Evolutionary conservation across 2,113 vertebrate species (phyloP).

Genomic region (Gallinago media): DNA sequence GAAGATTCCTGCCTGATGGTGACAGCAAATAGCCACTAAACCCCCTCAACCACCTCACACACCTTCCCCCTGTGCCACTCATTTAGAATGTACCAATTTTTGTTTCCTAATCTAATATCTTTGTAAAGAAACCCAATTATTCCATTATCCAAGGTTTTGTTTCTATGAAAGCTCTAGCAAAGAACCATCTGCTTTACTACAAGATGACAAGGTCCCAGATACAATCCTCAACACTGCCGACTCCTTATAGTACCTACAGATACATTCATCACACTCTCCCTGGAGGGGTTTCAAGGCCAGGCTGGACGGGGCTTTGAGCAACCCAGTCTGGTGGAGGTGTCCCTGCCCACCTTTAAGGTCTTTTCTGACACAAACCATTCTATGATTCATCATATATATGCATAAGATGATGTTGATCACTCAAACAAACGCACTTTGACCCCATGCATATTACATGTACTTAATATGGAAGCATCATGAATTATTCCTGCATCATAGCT

Average conservation of each 20-base stretch:
- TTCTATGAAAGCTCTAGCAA: background rate
- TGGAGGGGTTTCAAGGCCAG: background rate
- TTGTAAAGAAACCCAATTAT: background rate
- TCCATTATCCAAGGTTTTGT: background rate
- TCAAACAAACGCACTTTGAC: background rate
- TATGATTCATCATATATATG: rapidly evolving
- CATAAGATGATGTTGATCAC: background rate
- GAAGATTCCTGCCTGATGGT: background rate
- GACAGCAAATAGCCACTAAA: background rate
- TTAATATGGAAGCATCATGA: background rate
- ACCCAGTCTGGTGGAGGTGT: background rate
- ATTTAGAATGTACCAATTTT: too few relatives aligned
- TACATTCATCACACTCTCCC: background rate
- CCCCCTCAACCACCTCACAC: background rate
- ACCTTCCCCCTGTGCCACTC: background rate
- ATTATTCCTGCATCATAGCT: background rate
- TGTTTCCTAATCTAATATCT: background rate
- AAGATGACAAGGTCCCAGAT: background rate
- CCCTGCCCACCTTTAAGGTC: background rate
- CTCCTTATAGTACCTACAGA: background rate
- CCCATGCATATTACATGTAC: background rate
- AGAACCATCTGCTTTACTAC: background rate
- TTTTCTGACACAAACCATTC: background rate
- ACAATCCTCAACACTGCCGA: background rate
- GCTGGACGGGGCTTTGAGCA: background rate